Conservation (phyloP, 2,797 vertebrate genomes). For the Sebastes kiyomatsui region DNA sequence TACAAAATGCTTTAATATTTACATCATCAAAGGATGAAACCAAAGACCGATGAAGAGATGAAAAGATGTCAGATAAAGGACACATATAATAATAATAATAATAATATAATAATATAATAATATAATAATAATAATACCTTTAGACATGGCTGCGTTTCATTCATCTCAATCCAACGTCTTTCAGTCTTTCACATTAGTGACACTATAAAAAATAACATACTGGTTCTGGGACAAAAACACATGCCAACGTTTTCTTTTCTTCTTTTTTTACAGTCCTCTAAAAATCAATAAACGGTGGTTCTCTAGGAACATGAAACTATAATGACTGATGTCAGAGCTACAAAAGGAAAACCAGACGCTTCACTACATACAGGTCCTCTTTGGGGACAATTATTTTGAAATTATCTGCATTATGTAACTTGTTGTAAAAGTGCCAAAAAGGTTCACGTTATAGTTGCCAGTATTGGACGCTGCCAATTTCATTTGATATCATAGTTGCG, state of each 20-base stretch:
- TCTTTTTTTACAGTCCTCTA: slow-evolving; percentile 11
- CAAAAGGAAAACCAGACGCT: background rate
- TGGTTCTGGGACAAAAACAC: slow-evolving; percentile 40
- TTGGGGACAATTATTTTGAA: slow-evolving; percentile 29
- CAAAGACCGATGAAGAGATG: slow-evolving; percentile 48
- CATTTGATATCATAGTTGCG: slow-evolving; percentile 18
- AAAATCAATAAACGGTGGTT: slow-evolving; percentile 24
- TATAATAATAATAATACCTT: slow-evolving; percentile 14
- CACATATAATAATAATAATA: background rate
- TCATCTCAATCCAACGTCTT: slow-evolving; percentile 29
- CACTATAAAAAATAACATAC: slow-evolving; percentile 28
- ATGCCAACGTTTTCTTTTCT: slow-evolving; percentile 7
- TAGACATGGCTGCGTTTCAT: slow-evolving; percentile 22
- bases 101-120: no score
- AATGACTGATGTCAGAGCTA: slow-evolving; percentile 17
- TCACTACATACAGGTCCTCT: slow-evolving; percentile 24
- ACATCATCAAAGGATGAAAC: slow-evolving; percentile 75
- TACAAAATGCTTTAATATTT: slow-evolving; percentile 86
- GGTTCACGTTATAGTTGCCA: background rate
- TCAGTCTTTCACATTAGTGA: slow-evolving; percentile 54
- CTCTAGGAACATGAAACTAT: slow-evolving; percentile 9
- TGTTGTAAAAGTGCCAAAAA: slow-evolving; percentile 20
- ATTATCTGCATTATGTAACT: background rate
- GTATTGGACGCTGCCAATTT: background rate
- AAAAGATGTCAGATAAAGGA: slow-evolving; percentile 50